Evolutionary conservation across 1,140 invertebrate species (phyloP).

Genomic region (Homarus americanus): DNA sequence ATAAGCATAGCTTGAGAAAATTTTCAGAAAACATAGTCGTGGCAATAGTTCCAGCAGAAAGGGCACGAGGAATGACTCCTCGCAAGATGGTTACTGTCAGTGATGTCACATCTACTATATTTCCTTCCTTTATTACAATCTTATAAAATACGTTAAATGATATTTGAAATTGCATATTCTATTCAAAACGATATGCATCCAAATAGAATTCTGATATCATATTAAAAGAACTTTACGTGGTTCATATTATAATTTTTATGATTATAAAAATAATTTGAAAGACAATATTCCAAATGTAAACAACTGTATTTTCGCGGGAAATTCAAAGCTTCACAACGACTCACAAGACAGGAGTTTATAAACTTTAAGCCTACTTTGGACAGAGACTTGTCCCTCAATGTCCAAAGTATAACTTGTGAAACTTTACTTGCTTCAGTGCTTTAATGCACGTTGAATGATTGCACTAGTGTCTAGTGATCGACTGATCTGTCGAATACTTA

Average conservation of each 20-base stretch:
- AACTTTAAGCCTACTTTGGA: too few species aligned
- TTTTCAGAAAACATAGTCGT: neutral
- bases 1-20: neutral
- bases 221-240: neutral
- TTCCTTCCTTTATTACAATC: neutral
- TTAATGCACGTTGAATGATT: too few species aligned
- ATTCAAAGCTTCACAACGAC: neutral
- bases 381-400: too few species aligned
- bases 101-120: slow-evolving; percentile 9
- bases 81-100: neutral
- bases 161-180: too few species aligned
- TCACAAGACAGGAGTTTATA: too few species aligned
- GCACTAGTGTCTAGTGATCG: too few species aligned
- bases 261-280: neutral
- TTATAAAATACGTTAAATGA: neutral
- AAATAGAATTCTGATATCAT: neutral
- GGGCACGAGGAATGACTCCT: neutral
- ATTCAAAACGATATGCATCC: neutral
- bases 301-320: neutral
- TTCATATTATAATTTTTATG: neutral
- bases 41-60: neutral
- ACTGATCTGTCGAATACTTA: too few species aligned
- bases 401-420: too few species aligned
- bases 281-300: slow-evolving; percentile 33
- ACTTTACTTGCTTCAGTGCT: too few species aligned